Evolutionary conservation across 2,113 vertebrate genomes (phyloP), one percentile per base, ranked within the genome.

Genomic region (Lampris incognitus): DNA sequence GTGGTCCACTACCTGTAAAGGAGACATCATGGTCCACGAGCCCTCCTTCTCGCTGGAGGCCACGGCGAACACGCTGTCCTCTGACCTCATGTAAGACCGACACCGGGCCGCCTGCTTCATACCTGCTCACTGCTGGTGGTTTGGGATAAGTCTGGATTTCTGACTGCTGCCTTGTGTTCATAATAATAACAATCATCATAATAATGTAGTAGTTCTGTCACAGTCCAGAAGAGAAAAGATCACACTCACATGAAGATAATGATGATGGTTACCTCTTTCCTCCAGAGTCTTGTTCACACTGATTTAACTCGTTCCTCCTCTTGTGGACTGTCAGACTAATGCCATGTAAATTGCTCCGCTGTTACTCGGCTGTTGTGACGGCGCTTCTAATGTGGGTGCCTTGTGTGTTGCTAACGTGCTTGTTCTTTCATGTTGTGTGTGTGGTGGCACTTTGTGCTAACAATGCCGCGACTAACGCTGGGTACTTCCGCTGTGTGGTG

Each of bases 1-100:
- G 91, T 99, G 98, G 98, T 97, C 98, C 0, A 88, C 96, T 40
- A 98, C 97, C 58, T 96, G 95, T 76, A 98, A 97, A 91, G 98
- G 98, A 60, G 98, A 99, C 89, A 67, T 99, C 92, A 96, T 99
- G 74, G 96, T 98, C 71, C 97, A 98, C 0, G 98, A 99, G 86
- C 97, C 97, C 9, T 92, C 90, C 42, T 89, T 94, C 5, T 92
- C 93, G 61, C 91, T 99, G 89, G 98, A 99, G 89, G 90, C 92
- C 0, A 36, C 91, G 0, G 73, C 91, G 0, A 91, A 94, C 74
- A 76, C 89, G n/a, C 80, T 92, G 85, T 88, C 96, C 0, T 98
- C 96, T 42, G 97, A 98, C 85, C 95, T 96, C 87, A 97, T 99
- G 98, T 99, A 94, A 96, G 97, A 88, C 5, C 8, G 11, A 61